These are phyloP conservation scores for Dipodomys ordii DNA, from an alignment of 2,113 vertebrate species.

Conservation along the genomic window DNA sequence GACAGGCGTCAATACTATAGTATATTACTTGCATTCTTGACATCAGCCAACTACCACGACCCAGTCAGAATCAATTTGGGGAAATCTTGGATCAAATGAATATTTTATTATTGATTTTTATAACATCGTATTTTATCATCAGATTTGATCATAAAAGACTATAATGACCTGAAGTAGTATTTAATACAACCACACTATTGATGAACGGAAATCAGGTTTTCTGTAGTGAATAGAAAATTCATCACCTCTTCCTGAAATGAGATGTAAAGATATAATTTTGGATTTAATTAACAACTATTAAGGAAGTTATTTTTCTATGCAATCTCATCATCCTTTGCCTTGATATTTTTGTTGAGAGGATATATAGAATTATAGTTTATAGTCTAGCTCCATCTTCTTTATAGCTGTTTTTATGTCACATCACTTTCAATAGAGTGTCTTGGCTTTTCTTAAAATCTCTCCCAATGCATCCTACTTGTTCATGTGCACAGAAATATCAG, in stretches of 20 bases:
- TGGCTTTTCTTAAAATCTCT: background rate
- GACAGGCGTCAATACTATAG: conserved; percentile 76
- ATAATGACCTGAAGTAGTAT: conserved; percentile 62
- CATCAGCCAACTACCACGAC: conserved; percentile 70
- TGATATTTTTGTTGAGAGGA: background rate
- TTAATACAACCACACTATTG: conserved; percentile 53
- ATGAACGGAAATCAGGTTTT: conserved; percentile 44
- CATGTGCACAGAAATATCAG: no score
- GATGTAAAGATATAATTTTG: conserved; percentile 5
- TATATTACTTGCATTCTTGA: conserved; percentile 76
- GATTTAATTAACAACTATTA: conserved; percentile 1
- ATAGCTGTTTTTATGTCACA: background rate
- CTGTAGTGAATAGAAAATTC: conserved; percentile 30
- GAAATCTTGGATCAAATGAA: conserved; percentile 78
- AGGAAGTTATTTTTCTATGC: conserved; percentile 10
- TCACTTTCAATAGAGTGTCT: background rate
- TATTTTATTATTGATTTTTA: conserved; percentile 78
- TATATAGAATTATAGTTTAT: background rate
- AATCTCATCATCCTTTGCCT: background rate
- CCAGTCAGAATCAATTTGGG: conserved; percentile 81
- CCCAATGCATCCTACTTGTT: background rate
- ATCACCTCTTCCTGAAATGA: conserved; percentile 16
- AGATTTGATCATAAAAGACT: conserved; percentile 63
- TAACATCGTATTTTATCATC: conserved; percentile 78
- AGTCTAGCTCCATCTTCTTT: background rate